A percentile compares a stretch with the other conserved stretches of the same genome.
These are phyloP conservation scores for Notoglanidium macrostoma DNA, from an alignment of 2,797 vertebrate genomes.

Conservation along the genomic window DNA sequence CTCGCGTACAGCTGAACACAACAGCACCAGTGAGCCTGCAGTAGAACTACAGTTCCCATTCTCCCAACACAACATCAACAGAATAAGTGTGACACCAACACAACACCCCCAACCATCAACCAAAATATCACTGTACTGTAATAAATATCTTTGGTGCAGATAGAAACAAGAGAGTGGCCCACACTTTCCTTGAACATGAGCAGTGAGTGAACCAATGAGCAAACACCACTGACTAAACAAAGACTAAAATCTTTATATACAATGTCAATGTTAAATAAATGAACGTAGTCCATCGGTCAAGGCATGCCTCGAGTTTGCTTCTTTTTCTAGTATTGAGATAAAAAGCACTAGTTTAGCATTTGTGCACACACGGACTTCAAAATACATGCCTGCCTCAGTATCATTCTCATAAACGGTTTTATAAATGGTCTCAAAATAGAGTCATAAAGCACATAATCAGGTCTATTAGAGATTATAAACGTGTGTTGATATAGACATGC, in stretches of 20 bases:
- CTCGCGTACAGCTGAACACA: conserved; percentile 40
- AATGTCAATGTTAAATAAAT: background rate
- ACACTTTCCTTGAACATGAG: conserved; percentile 6
- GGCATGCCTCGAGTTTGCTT: background rate
- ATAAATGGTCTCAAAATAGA: background rate
- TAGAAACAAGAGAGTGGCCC: background rate
- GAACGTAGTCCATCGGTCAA: background rate
- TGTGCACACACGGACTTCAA: background rate
- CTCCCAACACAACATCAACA: conserved; percentile 13
- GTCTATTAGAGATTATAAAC: background rate
- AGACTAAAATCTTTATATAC: background rate
- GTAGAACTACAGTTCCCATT: conserved; percentile 36
- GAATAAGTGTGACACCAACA: conserved; percentile 23
- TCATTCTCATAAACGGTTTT: background rate
- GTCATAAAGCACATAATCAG: background rate
- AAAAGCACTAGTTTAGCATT: no score
- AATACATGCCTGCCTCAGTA: background rate
- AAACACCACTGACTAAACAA: background rate
- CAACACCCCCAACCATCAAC: background rate
- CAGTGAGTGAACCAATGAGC: background rate
- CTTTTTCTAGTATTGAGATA: background rate
- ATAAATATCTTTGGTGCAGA: background rate
- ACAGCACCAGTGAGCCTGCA: conserved; percentile 42
- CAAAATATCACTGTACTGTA: background rate
- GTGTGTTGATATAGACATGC: background rate